A percentile compares a stretch with the other conserved stretches of the same genome.
Evolutionary conservation across 2,888 invertebrate species (phyloP).

Genomic region (Meghimatium bilineatum): DNA sequence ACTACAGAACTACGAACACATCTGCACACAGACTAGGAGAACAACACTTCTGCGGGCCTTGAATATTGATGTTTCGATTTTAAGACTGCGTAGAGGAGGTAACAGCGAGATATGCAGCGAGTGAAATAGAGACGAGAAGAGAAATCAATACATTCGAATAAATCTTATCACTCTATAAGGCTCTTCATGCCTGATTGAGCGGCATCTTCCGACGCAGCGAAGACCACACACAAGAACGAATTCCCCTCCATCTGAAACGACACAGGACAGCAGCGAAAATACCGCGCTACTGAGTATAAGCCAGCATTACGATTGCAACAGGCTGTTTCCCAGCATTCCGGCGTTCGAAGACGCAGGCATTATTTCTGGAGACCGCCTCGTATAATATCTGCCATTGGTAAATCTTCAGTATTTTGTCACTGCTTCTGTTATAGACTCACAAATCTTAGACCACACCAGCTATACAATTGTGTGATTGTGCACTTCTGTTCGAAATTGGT

Average conservation of each 20-base stretch:
- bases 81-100: background rate
- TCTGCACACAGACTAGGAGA: background rate
- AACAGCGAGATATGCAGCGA: no score
- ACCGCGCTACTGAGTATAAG: background rate
- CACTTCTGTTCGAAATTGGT: background rate
- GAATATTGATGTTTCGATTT: constrained; percentile 4
- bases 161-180: background rate
- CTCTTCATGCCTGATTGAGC: background rate
- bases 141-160: background rate
- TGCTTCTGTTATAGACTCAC: background rate
- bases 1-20: constrained; percentile 5
- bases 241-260: background rate
- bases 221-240: background rate
- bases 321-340: constrained; percentile 6
- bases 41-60: background rate
- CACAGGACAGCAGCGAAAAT: background rate
- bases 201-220: background rate
- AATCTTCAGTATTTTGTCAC: background rate
- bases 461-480: background rate
- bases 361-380: background rate
- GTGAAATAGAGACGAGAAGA: background rate
- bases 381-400: background rate
- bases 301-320: background rate
- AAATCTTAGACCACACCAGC: background rate
- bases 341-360: background rate